phyloP scores from a whole-genome alignment of 2,797 vertebrate species.

The Lepilemur septentrionalis region DNA sequence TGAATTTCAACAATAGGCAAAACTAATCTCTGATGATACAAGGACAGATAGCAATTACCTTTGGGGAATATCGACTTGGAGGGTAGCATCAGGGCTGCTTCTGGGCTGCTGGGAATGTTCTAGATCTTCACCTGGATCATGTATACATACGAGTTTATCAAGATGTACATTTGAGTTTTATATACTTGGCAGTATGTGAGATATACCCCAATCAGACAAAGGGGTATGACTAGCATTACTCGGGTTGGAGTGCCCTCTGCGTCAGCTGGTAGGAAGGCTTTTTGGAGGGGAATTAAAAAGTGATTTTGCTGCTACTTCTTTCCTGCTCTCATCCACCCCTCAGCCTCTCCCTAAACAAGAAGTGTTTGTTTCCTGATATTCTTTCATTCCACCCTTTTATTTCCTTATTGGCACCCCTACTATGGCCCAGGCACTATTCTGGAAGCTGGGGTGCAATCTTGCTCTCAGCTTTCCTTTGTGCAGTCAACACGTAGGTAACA shows the following conservation, averaged over 20 bases:
- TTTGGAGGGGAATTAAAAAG: neutral
- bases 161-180: neutral
- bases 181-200: neutral
- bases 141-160: neutral
- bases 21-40: neutral
- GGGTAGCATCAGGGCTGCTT: neutral
- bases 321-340: neutral
- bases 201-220: neutral
- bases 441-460: neutral
- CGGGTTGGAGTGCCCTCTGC: neutral
- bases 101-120: neutral
- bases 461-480: neutral
- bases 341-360: neutral
- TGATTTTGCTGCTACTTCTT: neutral
- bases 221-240: neutral
- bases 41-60: neutral
- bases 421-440: neutral
- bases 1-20: neutral
- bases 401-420: neutral
- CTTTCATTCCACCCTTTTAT: neutral
- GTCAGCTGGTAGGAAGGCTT: neutral
- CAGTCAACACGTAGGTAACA: neutral
- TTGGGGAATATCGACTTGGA: neutral
- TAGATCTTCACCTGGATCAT: neutral
- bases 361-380: neutral